Percentiles rank a stretch among this genome's conserved stretches.
These are phyloP conservation scores for Melikaiella ostensackeni DNA, from an alignment of 2,888 invertebrate species.

Conservation along the genomic window DNA sequence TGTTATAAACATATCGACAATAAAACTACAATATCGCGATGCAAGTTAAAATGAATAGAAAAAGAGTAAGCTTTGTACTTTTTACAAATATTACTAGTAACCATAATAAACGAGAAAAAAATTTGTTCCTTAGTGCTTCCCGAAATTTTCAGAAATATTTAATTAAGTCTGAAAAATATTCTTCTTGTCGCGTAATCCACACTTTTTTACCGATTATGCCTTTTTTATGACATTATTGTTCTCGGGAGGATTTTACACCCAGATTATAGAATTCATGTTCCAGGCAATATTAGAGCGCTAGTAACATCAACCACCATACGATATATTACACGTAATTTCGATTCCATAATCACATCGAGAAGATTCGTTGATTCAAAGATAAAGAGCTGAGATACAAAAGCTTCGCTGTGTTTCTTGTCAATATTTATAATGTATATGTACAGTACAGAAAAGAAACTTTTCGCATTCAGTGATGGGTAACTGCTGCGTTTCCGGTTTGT, in stretches of 20 bases:
- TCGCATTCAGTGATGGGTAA: neutral
- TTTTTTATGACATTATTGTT: neutral
- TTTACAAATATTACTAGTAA: conserved; percentile 7
- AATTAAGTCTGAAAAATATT: neutral
- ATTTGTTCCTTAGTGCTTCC: neutral
- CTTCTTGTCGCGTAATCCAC: neutral
- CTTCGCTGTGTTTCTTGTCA: neutral
- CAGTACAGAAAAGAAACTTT: neutral
- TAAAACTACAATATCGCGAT: neutral
- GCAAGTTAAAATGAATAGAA: neutral
- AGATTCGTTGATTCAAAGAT: neutral
- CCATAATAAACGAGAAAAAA: neutral
- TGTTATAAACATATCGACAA: neutral
- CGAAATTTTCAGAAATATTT: neutral
- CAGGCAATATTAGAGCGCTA: conserved; percentile 1
- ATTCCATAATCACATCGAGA: neutral
- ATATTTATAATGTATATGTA: conserved; percentile 5
- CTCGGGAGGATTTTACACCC: neutral
- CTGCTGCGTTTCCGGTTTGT: neutral
- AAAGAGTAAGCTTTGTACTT: neutral
- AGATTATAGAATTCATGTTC: neutral
- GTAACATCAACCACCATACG: neutral
- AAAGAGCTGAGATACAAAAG: conserved; percentile 2
- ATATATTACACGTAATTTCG: neutral
- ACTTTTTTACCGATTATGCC: neutral